These are phyloP conservation scores for Eurypyga helias DNA, from an alignment of 2,113 vertebrate species.

Conservation along the genomic window DNA sequence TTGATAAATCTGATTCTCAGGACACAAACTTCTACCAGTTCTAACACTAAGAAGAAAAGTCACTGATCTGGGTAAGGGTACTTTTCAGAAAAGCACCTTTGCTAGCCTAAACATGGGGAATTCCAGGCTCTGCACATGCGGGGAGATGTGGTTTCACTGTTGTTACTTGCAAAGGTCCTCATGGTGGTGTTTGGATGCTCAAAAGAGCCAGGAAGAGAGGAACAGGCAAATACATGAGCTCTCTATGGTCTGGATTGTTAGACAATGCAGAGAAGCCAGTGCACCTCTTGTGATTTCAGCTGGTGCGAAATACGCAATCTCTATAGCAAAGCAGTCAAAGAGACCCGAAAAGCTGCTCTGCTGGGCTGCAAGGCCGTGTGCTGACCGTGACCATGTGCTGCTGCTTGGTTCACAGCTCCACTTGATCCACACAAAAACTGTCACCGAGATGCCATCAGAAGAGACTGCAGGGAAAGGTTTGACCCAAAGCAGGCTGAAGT, in stretches of 20 bases:
- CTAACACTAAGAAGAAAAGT: not conserved
- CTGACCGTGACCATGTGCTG: not conserved
- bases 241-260: not conserved
- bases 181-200: not conserved
- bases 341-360: not conserved
- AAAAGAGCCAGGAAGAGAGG: not conserved
- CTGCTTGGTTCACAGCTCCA: accelerated
- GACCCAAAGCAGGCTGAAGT: not conserved
- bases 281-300: not conserved
- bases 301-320: not conserved
- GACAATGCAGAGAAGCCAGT: not conserved
- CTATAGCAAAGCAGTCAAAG: not conserved
- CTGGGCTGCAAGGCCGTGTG: not conserved
- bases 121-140: not conserved
- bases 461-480: not conserved
- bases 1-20: not conserved
- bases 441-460: not conserved
- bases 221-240: not conserved
- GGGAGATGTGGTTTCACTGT: not conserved
- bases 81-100: not conserved
- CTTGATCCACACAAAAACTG: not conserved
- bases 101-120: not conserved
- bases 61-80: no score
- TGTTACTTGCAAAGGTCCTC: not conserved
- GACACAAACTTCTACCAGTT: not conserved